Evolutionary conservation across 2,797 vertebrate species (phyloP).

Genomic region (Hypotaenidia philippensis): DNA sequence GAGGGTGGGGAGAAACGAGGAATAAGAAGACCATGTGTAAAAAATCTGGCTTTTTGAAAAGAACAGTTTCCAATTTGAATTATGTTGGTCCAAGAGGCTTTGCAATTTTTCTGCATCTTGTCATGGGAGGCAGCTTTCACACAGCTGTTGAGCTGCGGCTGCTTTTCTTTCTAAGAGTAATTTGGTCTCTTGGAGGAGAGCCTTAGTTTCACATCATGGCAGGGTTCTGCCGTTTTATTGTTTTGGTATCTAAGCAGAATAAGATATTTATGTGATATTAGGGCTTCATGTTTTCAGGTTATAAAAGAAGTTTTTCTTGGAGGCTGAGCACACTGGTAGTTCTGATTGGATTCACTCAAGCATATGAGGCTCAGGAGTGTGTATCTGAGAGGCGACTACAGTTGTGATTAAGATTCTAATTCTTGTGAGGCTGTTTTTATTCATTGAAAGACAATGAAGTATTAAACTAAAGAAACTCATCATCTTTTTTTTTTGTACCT

Average conservation of each 20-base stretch:
- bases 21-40: constrained; percentile 48
- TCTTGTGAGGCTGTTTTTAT: not conserved
- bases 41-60: constrained; percentile 62
- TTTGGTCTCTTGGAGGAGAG: constrained; percentile 13
- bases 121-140: constrained; percentile 75
- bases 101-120: constrained; percentile 79
- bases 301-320: constrained; percentile 62
- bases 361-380: not conserved
- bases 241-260: constrained; percentile 33
- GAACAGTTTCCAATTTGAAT: constrained; percentile 66
- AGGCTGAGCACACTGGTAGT: not conserved
- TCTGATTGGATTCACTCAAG: constrained; percentile 25
- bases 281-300: constrained; percentile 43
- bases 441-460: not conserved
- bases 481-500: not conserved
- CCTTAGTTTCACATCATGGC: constrained; percentile 50
- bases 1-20: constrained; percentile 17
- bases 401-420: not conserved
- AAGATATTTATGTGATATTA: constrained; percentile 49
- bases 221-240: constrained; percentile 19
- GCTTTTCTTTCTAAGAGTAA: constrained; percentile 65
- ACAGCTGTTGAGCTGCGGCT: constrained; percentile 72
- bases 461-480: not conserved
- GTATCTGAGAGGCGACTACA: not conserved
- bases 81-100: constrained; percentile 69